Evolutionary conservation across 37 sponge, comb jelly and placozoan species (phyloP), one percentile per base, ranked within the genome.

Genomic region (Hormiphora californensis): DNA sequence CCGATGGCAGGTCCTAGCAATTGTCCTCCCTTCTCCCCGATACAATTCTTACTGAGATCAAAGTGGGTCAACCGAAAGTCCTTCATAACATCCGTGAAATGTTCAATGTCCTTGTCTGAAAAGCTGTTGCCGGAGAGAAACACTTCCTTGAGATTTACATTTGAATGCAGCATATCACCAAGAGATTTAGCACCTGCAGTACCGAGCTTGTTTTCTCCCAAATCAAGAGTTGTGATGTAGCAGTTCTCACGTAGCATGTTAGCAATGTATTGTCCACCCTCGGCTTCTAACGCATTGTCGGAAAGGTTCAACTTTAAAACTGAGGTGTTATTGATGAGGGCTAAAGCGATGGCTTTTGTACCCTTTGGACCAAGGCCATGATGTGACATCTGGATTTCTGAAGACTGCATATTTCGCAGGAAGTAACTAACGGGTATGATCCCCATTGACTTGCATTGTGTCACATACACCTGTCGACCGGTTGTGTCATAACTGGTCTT

Each of bases 181-280:
- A 92, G 30, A 0, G 88, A 88, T 85, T 55, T 89, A 9, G 91
- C 94, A 43, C 92, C 94, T 51, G 94, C 36, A 40, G 91, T 37
- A 1, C 91, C 92, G 32, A 93, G 46, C 54, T 63, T 54, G 53
- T 95, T 95, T 68, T 90, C 91, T 35, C 40, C 39, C 1, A 54
- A 30, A 68, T 67, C 95, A 41, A 98, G 54, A 39, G 93, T 90
- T 44, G 92, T 90, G 40, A 98, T 92, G 86, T 92, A 98, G 85
- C 94, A 93, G 87, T 98, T 98, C 38, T 98, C 99, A 68, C 92
- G 92, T 88, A 98, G 40, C 99, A 98, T 98, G 81, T 90, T 89
- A 21, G 92, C 89, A 23, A 98, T 88, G 55, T 94, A 92, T 27
- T 90, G 85, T 15, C 63, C 89, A 21, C 99, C 95, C 32, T 92